phyloP scores from a whole-genome alignment of 2,113 vertebrate species.

The Phyllopteryx taeniolatus region DNA sequence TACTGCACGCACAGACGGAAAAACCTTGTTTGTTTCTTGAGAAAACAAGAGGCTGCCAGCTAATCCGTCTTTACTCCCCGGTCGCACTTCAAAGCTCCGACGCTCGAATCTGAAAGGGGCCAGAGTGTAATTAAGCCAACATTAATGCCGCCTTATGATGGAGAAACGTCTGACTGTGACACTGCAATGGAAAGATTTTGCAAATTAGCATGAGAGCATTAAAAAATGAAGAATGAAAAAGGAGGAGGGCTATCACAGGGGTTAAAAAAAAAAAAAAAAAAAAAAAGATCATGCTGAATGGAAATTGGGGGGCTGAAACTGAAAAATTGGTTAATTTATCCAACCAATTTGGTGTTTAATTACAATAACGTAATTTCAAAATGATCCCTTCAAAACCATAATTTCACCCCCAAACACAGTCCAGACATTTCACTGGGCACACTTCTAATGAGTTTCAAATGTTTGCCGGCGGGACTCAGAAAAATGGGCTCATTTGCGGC shows the following conservation, averaged over 20 bases:
- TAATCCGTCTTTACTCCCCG: constrained; percentile 72
- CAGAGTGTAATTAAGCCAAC: constrained; percentile 72
- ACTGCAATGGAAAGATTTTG: constrained; percentile 69
- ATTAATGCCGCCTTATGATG: constrained; percentile 72
- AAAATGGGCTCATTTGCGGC: not conserved
- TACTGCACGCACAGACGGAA: constrained; percentile 40
- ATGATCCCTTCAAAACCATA: not conserved
- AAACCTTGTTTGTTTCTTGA: constrained; percentile 73
- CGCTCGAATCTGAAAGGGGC: constrained; percentile 66
- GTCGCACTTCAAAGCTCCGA: constrained; percentile 69
- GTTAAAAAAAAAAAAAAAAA: constrained; percentile 6
- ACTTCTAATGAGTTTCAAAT: not conserved
- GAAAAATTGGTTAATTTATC: not conserved
- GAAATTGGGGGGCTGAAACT: not conserved
- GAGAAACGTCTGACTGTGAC: constrained; percentile 69
- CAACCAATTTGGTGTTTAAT: not conserved
- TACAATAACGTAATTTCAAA: not conserved
- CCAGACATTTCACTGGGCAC: not conserved
- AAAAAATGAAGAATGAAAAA: constrained; percentile 12
- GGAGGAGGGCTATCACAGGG: constrained; percentile 10
- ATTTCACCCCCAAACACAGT: not conserved
- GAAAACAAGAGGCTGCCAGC: constrained; percentile 63
- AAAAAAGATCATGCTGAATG: not conserved
- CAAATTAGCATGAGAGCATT: constrained; percentile 40
- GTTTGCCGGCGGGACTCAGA: not conserved